phyloP scores from a whole-genome alignment of 2,888 invertebrate species.

The Agriopis leucophaearia region DNA sequence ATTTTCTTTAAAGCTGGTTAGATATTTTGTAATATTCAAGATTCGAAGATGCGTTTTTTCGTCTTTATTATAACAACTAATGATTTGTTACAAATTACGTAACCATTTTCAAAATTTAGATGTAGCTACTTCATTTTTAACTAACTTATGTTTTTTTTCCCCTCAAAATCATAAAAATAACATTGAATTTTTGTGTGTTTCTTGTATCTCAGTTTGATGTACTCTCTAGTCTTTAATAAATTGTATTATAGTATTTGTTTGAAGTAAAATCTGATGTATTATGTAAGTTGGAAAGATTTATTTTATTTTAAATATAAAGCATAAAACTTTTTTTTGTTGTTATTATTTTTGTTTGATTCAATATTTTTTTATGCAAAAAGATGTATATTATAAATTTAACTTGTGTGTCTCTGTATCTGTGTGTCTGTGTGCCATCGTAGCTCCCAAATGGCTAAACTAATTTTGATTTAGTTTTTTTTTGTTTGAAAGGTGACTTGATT shows the following conservation, averaged over 20 bases:
- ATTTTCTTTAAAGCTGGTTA: background rate
- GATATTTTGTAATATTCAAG: background rate
- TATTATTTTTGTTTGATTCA: background rate
- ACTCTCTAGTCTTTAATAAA: conserved; percentile 82
- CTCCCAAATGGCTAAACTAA: too few relatives aligned
- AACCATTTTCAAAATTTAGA: too few relatives aligned
- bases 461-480: too few relatives aligned
- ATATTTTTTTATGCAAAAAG: too few relatives aligned
- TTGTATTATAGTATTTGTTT: conserved; percentile 74
- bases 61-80: background rate
- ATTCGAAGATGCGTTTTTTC: background rate
- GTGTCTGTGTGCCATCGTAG: too few relatives aligned
- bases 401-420: too few relatives aligned
- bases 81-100: background rate
- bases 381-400: too few relatives aligned
- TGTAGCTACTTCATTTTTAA: too few relatives aligned
- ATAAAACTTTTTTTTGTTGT: conserved; percentile 45
- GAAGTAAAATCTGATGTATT: conserved; percentile 70
- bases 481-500: too few relatives aligned
- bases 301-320: conserved; percentile 71
- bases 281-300: conserved; percentile 74
- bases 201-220: conserved; percentile 72
- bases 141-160: background rate
- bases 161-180: background rate
- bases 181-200: conserved; percentile 35